These are phyloP conservation scores for Acanthurus leucopareius DNA, from an alignment of 2,797 vertebrate genomes.

Conservation along the genomic window DNA sequence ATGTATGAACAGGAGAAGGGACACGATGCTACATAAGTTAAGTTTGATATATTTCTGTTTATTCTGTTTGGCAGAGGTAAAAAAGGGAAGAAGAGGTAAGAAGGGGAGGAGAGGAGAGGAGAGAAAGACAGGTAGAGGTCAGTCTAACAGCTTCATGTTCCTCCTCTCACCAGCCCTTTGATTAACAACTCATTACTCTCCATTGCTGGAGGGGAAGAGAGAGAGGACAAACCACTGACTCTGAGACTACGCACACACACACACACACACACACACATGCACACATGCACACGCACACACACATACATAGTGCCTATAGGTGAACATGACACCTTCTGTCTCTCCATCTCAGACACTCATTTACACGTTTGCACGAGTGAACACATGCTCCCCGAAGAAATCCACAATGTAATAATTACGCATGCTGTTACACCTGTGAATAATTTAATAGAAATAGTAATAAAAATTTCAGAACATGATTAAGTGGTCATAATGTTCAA, in stretches of 20 bases:
- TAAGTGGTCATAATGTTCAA: constrained; percentile 55
- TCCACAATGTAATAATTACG: constrained; percentile 57
- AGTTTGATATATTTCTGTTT: neutral
- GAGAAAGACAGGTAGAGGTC: constrained; percentile 62
- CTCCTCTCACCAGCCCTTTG: constrained; percentile 61
- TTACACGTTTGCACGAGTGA: constrained; percentile 9
- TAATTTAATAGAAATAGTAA: constrained; percentile 61
- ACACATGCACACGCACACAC: constrained; percentile 5
- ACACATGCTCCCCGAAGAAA: constrained; percentile 43
- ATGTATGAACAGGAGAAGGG: neutral
- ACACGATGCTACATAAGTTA: neutral
- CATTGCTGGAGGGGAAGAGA: constrained; percentile 70
- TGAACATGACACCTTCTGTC: constrained; percentile 18
- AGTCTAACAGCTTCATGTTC: constrained; percentile 50
- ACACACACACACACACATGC: constrained; percentile 16
- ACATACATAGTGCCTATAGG: constrained; percentile 18
- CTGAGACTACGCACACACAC: constrained; percentile 35
- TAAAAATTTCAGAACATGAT: constrained; percentile 63
- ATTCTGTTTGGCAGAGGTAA: neutral
- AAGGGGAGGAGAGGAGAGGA: constrained; percentile 1
- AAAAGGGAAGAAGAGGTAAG: neutral
- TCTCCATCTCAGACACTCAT: constrained; percentile 29
- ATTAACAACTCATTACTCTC: constrained; percentile 79
- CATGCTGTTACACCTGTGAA: constrained; percentile 65
- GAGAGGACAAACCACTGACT: constrained; percentile 67